These are phyloP conservation scores for Potorous gilbertii DNA, from an alignment of 2,797 vertebrate genomes.

Conservation along the genomic window DNA sequence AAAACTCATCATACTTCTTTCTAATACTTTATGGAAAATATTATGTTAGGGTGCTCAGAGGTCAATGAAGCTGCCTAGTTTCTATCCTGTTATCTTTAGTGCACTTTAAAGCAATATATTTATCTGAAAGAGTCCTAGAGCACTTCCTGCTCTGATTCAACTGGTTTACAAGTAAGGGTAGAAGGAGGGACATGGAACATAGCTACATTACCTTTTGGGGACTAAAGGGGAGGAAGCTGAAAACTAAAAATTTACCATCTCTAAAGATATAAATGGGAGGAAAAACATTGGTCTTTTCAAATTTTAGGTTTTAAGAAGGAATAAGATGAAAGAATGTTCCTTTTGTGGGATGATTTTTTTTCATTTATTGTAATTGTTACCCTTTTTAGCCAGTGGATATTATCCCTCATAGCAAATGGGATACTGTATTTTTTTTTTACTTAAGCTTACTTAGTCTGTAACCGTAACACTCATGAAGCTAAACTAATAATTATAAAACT, in stretches of 20 bases:
- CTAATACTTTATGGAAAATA: neutral
- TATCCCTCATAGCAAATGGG: neutral
- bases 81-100: neutral
- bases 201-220: neutral
- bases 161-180: neutral
- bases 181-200: neutral
- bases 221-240: neutral
- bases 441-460: neutral
- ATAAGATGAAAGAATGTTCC: neutral
- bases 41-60: neutral
- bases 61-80: neutral
- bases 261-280: neutral
- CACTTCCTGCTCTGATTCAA: neutral
- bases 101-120: neutral
- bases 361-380: neutral
- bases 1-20: neutral
- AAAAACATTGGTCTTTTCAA: constrained; percentile 12
- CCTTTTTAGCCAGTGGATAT: neutral
- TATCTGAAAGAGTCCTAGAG: too few species aligned
- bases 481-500: neutral
- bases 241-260: neutral
- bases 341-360: neutral
- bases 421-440: neutral
- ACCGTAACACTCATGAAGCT: neutral
- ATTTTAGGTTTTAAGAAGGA: constrained; percentile 3